Conservation (phyloP, 2,113 vertebrate genomes). For the Hemicordylus capensis region DNA sequence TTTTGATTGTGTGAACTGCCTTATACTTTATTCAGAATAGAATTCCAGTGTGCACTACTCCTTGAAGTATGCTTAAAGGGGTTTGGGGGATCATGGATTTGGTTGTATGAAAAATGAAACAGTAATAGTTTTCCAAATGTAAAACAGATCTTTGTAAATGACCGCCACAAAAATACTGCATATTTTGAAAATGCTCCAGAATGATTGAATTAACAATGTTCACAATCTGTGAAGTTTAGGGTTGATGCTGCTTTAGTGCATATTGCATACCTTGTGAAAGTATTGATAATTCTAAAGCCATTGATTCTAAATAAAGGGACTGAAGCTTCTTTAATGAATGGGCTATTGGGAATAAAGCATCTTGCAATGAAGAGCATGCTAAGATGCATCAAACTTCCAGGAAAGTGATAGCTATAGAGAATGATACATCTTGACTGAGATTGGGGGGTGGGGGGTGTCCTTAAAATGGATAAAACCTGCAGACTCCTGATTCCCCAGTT, state of each 20-base stretch:
- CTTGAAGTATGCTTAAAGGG: neutral
- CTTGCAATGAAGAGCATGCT: neutral
- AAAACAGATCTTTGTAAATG: neutral
- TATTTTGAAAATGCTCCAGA: neutral
- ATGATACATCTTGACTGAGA: neutral
- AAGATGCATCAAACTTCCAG: neutral
- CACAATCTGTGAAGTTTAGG: neutral
- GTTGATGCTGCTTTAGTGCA: neutral
- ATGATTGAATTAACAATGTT: neutral
- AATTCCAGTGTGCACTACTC: neutral
- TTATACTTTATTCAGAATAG: neutral
- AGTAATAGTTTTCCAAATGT: no score
- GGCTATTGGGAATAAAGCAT: neutral
- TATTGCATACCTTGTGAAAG: neutral
- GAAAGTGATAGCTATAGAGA: neutral
- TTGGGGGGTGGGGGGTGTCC: no score
- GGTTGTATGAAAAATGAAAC: no score
- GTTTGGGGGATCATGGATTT: neutral
- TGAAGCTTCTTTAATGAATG: neutral
- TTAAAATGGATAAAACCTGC: neutral
- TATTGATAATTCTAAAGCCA: neutral
- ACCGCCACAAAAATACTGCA: neutral
- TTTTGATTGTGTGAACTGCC: no score
- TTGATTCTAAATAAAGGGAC: neutral
- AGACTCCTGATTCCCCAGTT: neutral